Conservation (phyloP, 2,797 vertebrate genomes). For the Mormyrus hasselquistii region DNA sequence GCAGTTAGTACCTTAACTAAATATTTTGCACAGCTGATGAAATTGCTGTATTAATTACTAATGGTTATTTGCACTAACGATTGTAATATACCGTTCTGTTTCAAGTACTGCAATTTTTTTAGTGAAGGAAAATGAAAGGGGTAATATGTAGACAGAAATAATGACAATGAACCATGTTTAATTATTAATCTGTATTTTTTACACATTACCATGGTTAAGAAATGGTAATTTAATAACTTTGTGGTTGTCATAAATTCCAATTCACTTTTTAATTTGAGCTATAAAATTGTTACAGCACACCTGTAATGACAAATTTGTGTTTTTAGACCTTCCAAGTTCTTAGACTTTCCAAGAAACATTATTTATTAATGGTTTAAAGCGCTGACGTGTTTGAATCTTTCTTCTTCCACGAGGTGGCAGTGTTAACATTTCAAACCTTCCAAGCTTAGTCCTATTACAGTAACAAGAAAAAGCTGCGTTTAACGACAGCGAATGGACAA, state of each 20-base stretch:
- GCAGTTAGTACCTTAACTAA: neutral
- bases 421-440: conserved; percentile 57
- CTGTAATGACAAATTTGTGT: neutral
- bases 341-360: neutral
- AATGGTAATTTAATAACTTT: conserved; percentile 8
- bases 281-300: neutral
- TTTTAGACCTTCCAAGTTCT: neutral
- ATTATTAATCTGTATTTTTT: conserved; percentile 25
- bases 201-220: neutral
- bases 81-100: neutral
- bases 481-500: neutral
- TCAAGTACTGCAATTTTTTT: neutral
- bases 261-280: neutral
- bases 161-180: neutral
- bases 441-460: neutral
- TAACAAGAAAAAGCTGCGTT: neutral
- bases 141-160: neutral
- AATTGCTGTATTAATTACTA: neutral
- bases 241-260: neutral
- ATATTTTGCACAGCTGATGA: neutral
- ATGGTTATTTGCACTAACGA: neutral
- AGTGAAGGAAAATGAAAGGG: neutral
- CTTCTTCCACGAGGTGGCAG: conserved; percentile 64
- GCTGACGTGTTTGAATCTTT: conserved; percentile 14
- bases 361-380: neutral